Conservation (phyloP, 2,888 invertebrate genomes). For the Mechanitis mazaeus region DNA sequence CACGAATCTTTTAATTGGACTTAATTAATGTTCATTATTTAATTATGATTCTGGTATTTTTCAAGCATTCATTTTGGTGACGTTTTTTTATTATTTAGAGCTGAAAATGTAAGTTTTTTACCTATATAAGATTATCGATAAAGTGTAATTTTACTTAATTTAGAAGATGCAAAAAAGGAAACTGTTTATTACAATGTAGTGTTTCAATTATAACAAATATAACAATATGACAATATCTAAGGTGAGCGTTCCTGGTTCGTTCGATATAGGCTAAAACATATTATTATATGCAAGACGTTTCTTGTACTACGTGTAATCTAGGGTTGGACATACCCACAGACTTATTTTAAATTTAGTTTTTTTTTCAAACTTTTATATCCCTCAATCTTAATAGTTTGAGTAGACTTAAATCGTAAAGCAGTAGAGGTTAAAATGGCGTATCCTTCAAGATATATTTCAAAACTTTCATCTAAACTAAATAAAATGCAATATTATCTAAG, state of each 20-base stretch:
- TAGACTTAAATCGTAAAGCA: too few species aligned
- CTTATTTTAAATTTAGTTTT: slow-evolving; percentile 15
- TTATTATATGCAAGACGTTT: slow-evolving; percentile 77
- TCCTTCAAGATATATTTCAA: not conserved
- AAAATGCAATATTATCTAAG: not conserved
- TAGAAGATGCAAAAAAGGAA: too few species aligned
- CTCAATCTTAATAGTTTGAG: not conserved
- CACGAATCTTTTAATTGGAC: not conserved
- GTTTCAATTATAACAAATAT: not conserved
- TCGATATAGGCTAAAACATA: slow-evolving; percentile 76
- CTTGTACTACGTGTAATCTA: slow-evolving; percentile 72
- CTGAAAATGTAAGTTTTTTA: too few species aligned
- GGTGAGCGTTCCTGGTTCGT: slow-evolving; percentile 36
- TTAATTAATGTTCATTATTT: slow-evolving; percentile 1
- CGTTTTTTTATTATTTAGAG: too few species aligned
- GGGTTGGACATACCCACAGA: slow-evolving; percentile 50
- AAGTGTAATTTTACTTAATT: too few species aligned
- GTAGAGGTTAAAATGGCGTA: too few species aligned
- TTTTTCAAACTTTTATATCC: not conserved
- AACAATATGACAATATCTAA: not conserved
- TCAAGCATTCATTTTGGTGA: too few species aligned
- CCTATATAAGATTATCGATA: too few species aligned
- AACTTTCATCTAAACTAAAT: not conserved
- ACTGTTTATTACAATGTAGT: not conserved
- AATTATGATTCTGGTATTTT: too few species aligned